These are phyloP conservation scores for Caradrina clavipalpis DNA, from an alignment of 2,888 invertebrate genomes.

Conservation along the genomic window DNA sequence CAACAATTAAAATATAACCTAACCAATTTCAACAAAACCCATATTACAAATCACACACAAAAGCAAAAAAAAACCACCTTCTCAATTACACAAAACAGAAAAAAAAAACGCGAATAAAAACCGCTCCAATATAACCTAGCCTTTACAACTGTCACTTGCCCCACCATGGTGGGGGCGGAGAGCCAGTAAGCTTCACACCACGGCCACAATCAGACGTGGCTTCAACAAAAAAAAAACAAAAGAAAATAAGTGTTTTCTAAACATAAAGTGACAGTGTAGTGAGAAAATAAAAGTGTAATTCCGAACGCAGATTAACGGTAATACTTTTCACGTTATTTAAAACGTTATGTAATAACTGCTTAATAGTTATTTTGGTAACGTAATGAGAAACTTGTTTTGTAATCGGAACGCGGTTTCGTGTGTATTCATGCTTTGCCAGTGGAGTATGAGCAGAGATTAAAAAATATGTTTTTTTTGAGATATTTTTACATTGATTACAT, in stretches of 20 bases:
- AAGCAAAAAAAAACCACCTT: too few species aligned
- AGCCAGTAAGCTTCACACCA: slow-evolving; percentile 50
- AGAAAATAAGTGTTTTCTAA: slow-evolving; percentile 43
- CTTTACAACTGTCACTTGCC: slow-evolving; percentile 54
- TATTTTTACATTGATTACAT: too few species aligned
- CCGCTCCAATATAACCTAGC: slow-evolving; percentile 16
- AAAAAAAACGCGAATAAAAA: slow-evolving; percentile 25
- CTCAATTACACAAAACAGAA: too few species aligned
- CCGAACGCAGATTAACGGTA: slow-evolving; percentile 44
- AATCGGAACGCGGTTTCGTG: slow-evolving; percentile 52
- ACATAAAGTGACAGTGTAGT: slow-evolving; percentile 55
- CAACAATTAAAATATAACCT: too few species aligned
- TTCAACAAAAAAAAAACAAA: slow-evolving; percentile 11
- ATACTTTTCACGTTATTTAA: slow-evolving; percentile 18
- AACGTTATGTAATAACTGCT: slow-evolving; percentile 45
- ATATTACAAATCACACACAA: too few species aligned
- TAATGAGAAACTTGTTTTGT: slow-evolving; percentile 59
- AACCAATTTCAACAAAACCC: too few species aligned
- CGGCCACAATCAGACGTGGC: slow-evolving; percentile 53
- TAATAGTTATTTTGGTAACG: slow-evolving; percentile 54
- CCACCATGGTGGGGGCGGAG: slow-evolving; percentile 49
- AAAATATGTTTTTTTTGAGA: slow-evolving; percentile 4
- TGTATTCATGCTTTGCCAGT: slow-evolving; percentile 27
- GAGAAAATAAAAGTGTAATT: slow-evolving; percentile 48
- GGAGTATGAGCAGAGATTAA: slow-evolving; percentile 23